phyloP scores from a whole-genome alignment of 2,888 invertebrate genomes.

The Apamea monoglypha region DNA sequence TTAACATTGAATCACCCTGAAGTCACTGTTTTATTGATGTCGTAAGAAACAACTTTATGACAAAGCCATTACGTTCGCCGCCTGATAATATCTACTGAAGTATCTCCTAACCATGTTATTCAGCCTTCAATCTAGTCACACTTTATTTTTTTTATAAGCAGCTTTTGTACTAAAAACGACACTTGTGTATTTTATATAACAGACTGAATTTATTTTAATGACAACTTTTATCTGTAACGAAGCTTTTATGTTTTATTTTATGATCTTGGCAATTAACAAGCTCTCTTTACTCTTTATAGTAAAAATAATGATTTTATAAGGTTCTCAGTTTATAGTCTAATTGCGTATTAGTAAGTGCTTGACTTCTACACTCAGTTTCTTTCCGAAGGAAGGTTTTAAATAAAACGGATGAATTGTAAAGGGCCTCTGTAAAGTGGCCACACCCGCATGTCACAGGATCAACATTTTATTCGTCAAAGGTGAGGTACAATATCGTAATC shows the following conservation, averaged over 20 bases:
- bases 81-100: constrained; percentile 55
- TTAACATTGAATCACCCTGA: constrained; percentile 59
- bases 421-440: constrained; percentile 48
- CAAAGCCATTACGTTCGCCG: constrained; percentile 56
- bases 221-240: constrained; percentile 49
- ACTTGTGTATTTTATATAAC: constrained; percentile 31
- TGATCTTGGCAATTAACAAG: constrained; percentile 46
- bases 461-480: constrained; percentile 76
- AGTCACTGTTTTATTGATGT: constrained; percentile 65
- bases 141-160: constrained; percentile 34
- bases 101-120: constrained; percentile 44
- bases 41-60: constrained; percentile 64
- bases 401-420: constrained; percentile 45
- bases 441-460: constrained; percentile 68
- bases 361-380: constrained; percentile 4
- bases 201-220: constrained; percentile 51
- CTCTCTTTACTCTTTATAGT: constrained; percentile 29
- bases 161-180: constrained; percentile 38
- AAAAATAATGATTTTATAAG: constrained; percentile 38
- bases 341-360: constrained; percentile 23
- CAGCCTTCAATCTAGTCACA: constrained; percentile 45
- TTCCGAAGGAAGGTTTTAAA: constrained; percentile 27
- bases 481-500: constrained; percentile 77
- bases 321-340: constrained; percentile 13
- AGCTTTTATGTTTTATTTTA: constrained; percentile 43